A percentile compares a stretch with the other conserved stretches of the same genome.
Conservation (phyloP, 2,113 vertebrate genomes). For the Zosterops japonicus region DNA sequence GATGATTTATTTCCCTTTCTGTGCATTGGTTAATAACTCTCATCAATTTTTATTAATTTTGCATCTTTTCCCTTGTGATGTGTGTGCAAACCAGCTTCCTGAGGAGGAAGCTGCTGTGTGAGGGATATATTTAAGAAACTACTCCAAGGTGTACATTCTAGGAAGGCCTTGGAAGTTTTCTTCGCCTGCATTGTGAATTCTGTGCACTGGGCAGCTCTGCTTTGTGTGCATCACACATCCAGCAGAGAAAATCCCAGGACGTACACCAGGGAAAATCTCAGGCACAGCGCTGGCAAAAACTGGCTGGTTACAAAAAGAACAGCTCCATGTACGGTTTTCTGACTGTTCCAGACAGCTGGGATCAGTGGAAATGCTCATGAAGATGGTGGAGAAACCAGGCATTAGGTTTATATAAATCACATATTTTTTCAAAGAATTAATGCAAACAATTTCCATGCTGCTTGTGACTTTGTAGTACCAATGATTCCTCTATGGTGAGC, state of each 20-base stretch:
- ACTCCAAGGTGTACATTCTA: neutral
- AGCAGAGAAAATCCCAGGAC: neutral
- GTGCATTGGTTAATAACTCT: neutral
- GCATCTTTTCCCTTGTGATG: neutral
- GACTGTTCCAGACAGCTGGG: neutral
- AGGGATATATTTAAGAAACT: neutral
- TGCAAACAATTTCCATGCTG: neutral
- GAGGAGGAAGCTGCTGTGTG: neutral
- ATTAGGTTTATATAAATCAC: neutral
- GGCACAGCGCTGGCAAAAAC: rapidly evolving
- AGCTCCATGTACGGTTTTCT: neutral
- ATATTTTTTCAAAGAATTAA: neutral
- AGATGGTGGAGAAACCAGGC: neutral
- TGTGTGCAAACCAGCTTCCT: neutral
- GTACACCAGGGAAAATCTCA: neutral
- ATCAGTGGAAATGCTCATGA: neutral
- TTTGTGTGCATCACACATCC: neutral
- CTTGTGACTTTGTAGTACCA: neutral
- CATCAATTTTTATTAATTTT: neutral
- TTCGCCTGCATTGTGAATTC: neutral
- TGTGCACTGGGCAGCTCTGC: neutral
- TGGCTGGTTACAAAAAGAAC: neutral
- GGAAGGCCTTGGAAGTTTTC: neutral
- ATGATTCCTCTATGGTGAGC: neutral
- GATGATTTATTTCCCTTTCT: neutral